Evolutionary conservation across 2,888 invertebrate genomes (phyloP).

Genomic region (Odontomyia ornata): DNA sequence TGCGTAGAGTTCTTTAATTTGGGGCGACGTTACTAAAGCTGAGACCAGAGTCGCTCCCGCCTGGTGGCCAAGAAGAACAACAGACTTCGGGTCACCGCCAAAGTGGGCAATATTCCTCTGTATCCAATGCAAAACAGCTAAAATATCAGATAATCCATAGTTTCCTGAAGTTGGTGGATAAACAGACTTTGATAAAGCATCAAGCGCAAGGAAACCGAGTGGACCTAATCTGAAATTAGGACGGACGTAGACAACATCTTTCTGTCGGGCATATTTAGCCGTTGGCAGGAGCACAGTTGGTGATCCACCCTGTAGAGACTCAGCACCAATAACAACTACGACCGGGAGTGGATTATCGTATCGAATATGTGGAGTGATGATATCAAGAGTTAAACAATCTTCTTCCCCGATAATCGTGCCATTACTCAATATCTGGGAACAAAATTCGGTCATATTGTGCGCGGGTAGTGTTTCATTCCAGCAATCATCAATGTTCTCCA

Average conservation of each 20-base stretch:
- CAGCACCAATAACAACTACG: conserved; percentile 82
- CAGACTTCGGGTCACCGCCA: conserved; percentile 80
- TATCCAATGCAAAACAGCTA: conserved; percentile 82
- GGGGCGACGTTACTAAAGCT: conserved; percentile 71
- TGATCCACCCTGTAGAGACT: conserved; percentile 79
- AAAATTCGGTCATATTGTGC: conserved; percentile 73
- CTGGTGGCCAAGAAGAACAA: conserved; percentile 85
- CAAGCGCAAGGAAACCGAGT: conserved; percentile 82
- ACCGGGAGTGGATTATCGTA: conserved; percentile 84
- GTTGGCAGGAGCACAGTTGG: conserved; percentile 79
- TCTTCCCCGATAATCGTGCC: conserved; percentile 76
- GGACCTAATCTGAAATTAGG: conserved; percentile 85
- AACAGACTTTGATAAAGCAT: conserved; percentile 73
- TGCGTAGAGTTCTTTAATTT: conserved; percentile 74
- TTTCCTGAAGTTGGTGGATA: conserved; percentile 84
- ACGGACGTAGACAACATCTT: conserved; percentile 85
- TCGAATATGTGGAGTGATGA: conserved; percentile 82
- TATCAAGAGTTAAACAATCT: conserved; percentile 84
- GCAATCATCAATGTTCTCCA: conserved; percentile 75
- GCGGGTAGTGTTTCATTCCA: conserved; percentile 80
- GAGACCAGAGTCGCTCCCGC: conserved; percentile 87
- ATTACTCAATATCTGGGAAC: conserved; percentile 76
- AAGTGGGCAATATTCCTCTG: conserved; percentile 83
- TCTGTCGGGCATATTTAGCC: conserved; percentile 76
- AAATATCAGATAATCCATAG: conserved; percentile 83